Evolutionary conservation across 2,888 invertebrate species (phyloP).

Genomic region (Galerucella nymphaeae): DNA sequence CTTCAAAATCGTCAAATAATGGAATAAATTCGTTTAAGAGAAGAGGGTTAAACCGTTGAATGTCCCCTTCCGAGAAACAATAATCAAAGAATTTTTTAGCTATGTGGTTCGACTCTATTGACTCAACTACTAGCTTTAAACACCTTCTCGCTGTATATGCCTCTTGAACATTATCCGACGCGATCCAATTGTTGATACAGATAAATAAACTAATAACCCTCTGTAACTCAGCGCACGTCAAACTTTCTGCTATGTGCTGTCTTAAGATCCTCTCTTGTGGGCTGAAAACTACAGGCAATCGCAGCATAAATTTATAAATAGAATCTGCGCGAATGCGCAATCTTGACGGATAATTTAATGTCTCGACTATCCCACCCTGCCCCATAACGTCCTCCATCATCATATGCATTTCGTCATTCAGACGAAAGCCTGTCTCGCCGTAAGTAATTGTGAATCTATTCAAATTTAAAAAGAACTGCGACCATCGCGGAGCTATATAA

Average conservation of each 20-base stretch:
- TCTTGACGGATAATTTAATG: not conserved
- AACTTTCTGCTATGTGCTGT: not conserved
- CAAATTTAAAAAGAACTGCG: not conserved
- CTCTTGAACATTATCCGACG: no score
- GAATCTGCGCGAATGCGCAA: not conserved
- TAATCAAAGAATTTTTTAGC: no score
- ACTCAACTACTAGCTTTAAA: no score
- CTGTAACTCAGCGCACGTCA: not conserved
- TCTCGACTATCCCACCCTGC: not conserved
- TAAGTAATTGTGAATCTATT: not conserved
- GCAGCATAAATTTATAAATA: not conserved
- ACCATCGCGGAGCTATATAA: not conserved
- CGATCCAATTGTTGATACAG: no score
- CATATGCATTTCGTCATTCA: not conserved
- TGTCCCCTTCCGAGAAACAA: no score
- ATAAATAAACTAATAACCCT: no score
- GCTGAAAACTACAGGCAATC: not conserved
- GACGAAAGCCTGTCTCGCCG: not conserved
- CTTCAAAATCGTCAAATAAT: no score
- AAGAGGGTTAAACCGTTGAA: no score
- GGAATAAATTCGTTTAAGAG: no score
- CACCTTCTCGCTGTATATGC: no score
- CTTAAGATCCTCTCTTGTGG: not conserved
- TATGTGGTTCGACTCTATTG: no score
- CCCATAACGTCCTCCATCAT: not conserved